Evolutionary conservation across 2,113 vertebrate species (phyloP).

Genomic region (Martes martes): DNA sequence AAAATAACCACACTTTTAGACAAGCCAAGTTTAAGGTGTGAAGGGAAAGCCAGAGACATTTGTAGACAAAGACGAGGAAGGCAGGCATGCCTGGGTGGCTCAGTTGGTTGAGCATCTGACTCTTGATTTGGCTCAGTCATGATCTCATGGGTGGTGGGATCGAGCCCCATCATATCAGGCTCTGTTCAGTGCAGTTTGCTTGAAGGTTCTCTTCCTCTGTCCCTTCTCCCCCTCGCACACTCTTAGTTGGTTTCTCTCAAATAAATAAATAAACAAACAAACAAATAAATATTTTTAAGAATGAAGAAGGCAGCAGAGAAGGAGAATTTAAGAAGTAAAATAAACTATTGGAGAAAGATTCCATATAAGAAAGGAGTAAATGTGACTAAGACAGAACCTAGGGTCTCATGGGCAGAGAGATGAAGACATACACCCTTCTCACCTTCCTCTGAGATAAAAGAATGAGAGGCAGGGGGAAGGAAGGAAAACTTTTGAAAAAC

Average conservation of each 20-base stretch:
- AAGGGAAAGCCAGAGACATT: neutral
- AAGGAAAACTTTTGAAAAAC: neutral
- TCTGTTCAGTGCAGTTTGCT: neutral
- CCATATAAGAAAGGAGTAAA: neutral
- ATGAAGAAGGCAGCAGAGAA: neutral
- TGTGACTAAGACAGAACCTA: neutral
- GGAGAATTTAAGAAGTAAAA: neutral
- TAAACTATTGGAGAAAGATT: neutral
- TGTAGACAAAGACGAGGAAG: neutral
- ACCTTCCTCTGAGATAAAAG: neutral
- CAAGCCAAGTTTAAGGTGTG: neutral
- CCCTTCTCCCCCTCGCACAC: accelerated
- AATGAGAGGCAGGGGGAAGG: neutral
- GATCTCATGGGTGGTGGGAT: neutral
- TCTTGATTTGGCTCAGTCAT: neutral
- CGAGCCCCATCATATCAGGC: neutral
- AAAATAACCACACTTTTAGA: neutral
- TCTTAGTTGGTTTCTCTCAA: neutral
- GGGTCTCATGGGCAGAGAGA: neutral
- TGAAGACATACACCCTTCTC: neutral
- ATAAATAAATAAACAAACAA: no score
- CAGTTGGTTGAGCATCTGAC: neutral
- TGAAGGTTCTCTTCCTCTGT: neutral
- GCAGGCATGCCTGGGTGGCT: neutral
- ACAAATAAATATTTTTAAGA: neutral